Base-by-base conservation (phyloP, 2,888 invertebrate genomes). In the Spatulosminthurus flaviceps region DNA sequence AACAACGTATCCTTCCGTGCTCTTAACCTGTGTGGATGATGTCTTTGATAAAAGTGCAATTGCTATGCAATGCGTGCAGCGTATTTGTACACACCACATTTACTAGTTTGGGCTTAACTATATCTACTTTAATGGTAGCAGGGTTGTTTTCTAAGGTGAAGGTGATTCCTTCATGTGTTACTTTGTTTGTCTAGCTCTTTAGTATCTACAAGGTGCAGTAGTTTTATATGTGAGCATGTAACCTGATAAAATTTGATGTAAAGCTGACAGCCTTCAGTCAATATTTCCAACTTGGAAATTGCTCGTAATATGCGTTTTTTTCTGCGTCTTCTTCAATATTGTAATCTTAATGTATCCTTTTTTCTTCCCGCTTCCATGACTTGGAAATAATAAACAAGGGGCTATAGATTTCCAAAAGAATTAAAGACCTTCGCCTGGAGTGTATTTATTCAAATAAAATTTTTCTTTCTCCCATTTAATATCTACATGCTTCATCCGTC, bases 401-500 rank as follows among this genome's bases (percentile, higher is more conserved):
- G n/a, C n/a, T n/a, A n/a, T n/a, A n/a, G n/a, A n/a, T n/a, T n/a
- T n/a, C 5, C n/a, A 22, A 64, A 26, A 22, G 64, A 64, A 26
- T 64, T 11, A 21, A n/a, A 60, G 19, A 4, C 60, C 42, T 13
- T 28, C 11, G 72, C 51, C 72, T 72, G 42, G 1, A 70, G 70
- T 72, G 42, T 72, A 43, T 72, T 72, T 72, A 72, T 51, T 72
- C 51, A 19, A 24, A 64, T 64, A 24, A 64, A 24, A 24, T 64
- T 64, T 64, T 64, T 16, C 24, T 1, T 24, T 22, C 5, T 51
- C 5, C 16, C n/a, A 11, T n/a, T 51, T 51, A n/a, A n/a, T n/a
- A n/a, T n/a, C n/a, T n/a, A n/a, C n/a, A n/a, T n/a, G n/a, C n/a
- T n/a, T n/a, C n/a, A n/a, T n/a, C n/a, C n/a, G n/a, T n/a, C n/a